A percentile compares a stretch with the other conserved stretches of the same genome.
Conservation (phyloP, 2,113 vertebrate species). For the Leptocoma aspasia region DNA sequence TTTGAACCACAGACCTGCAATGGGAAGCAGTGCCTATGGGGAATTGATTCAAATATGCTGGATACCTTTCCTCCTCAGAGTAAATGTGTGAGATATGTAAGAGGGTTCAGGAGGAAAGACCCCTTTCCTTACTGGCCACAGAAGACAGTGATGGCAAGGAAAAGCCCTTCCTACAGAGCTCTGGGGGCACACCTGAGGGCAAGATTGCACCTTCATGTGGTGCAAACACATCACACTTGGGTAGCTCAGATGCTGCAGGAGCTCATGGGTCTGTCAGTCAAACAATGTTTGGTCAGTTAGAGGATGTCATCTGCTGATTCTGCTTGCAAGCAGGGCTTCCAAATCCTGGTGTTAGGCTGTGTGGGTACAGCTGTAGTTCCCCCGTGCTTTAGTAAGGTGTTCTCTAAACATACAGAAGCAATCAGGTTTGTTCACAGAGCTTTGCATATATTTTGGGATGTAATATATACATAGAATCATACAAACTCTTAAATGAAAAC, state of each 20-base stretch:
- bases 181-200: background rate
- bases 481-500: background rate
- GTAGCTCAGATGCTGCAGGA: background rate
- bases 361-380: background rate
- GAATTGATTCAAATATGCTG: background rate
- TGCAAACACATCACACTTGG: background rate
- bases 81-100: background rate
- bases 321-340: background rate
- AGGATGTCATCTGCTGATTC: background rate
- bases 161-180: background rate
- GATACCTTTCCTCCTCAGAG: conserved; percentile 1
- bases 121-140: background rate
- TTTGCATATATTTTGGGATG: background rate
- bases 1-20: background rate
- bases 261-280: background rate
- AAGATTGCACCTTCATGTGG: background rate
- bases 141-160: background rate
- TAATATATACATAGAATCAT: background rate
- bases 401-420: background rate
- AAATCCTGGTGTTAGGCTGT: background rate
- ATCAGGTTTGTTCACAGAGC: background rate
- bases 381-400: background rate
- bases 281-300: background rate
- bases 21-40: background rate
- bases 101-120: background rate